Evolutionary conservation across 2,113 vertebrate species (phyloP), one percentile per base, ranked within the genome.

Genomic region (Naja naja): DNA sequence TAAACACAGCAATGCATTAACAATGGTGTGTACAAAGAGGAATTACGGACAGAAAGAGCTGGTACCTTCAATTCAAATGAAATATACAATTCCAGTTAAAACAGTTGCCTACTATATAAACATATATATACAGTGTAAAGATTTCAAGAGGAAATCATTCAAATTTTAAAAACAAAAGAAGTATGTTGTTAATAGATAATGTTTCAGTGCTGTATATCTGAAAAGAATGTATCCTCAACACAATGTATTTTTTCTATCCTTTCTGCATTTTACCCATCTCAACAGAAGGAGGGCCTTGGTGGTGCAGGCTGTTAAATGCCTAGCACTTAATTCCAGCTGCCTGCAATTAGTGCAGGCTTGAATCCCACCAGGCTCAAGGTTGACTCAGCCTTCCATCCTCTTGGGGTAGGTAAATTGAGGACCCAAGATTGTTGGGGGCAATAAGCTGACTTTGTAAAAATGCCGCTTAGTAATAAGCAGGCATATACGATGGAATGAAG

Each of bases 11-110:
- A 49, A 45, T 5, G 16, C 91, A 56, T 18, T 64, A 49, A 92
- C 27, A 22, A 16, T 0, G 25, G 0, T 25, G 54, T 52, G 54
- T 34, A 52, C 64, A 93, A 88, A 18, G 0, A 0, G 58, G 90
- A 9, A 89, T 0, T 93, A 91, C 23, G 49, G 88, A 12, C 2
- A 30, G 45, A 88, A 91, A n/a, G 10, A 95, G 25, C 0, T 0
- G 5, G 81, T 1, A 4, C 45, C 22, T 86, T n/a, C 23, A 86
- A 5, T 16, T 52, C 91, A 22, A 60, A 92, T 1, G 81, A 89
- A 94, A 92, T 30, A 89, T 43, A 47, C 47, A 10, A 92, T 6
- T 91, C 9, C 74, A 0, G 27, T 43, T 85, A 69, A 81, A 94
- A 3, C 25, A 90, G 56, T 89, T 60, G 43, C 54, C 27, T 60